Percentiles rank a stretch among this genome's conserved stretches.
Conservation (phyloP, 2,113 vertebrate species). For the Columbina picui region DNA sequence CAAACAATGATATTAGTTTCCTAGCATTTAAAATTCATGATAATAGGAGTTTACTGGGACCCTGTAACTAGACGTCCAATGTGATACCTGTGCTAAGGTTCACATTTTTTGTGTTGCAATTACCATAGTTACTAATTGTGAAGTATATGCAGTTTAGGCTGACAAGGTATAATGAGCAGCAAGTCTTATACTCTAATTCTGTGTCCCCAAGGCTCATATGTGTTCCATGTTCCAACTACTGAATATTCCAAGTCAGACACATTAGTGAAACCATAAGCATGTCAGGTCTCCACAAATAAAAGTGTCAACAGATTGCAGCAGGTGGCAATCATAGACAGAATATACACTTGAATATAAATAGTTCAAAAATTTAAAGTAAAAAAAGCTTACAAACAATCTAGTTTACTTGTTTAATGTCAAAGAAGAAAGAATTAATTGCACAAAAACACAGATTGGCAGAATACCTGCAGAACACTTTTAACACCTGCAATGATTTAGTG, state of each 20-base stretch:
- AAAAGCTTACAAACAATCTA: not conserved
- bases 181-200: not conserved
- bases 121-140: not conserved
- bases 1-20: not conserved
- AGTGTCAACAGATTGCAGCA: not conserved
- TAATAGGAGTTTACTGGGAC: not conserved
- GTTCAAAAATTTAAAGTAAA: not conserved
- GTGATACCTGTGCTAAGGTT: not conserved
- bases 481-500: not conserved
- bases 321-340: not conserved
- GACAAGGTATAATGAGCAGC: not conserved
- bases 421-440: not conserved
- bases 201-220: not conserved
- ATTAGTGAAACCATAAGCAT: not conserved
- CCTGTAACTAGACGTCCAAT: not conserved
- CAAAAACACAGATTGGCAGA: not conserved
- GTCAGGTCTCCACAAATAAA: not conserved
- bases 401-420: not conserved
- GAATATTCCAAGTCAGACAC: not conserved
- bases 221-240: not conserved
- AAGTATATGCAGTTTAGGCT: not conserved
- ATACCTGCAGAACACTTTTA: not conserved
- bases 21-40: not conserved
- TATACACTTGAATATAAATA: not conserved
- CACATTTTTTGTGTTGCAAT: not conserved